Evolutionary conservation across 2,888 invertebrate genomes (phyloP), one percentile per base, ranked within the genome.

Genomic region (Sussaba pulchella): DNA sequence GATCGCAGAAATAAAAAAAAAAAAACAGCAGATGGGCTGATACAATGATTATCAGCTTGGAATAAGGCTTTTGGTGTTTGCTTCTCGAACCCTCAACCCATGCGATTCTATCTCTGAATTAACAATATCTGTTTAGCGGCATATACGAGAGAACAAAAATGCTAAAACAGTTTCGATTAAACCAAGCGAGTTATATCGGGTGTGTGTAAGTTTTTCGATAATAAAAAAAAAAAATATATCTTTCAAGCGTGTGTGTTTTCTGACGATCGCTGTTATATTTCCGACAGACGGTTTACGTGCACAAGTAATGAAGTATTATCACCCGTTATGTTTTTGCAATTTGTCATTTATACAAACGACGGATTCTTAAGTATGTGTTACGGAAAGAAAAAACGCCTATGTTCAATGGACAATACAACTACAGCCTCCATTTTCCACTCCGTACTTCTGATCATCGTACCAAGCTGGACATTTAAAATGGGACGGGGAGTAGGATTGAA

Each of bases 1-100:
- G 67, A 75, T 69, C 50, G 75, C 43, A 61, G 50, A 69, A 75
- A 69, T 41, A 17, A 69, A 61, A 41, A 69, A 75, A 69, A 26
- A 17, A 69, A 61, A 45, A 75, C 71, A 45, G 72, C 54, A 59
- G 66, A 57, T 66, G 75, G 10, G 50, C 52, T 45, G 71, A 71
- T 66, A 47, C 21, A 21, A 70, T 52, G 57, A 78, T 69, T 52
- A 50, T 73, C 78, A 52, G 64, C 67, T 69, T 39, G 69, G 78
- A 71, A 79, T 79, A 79, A 79, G 79, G 75, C 79, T 75, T 70
- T 19, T 70, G 70, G 79, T 74, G 79, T 64, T 74, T 72, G 59
- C 41, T 74, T 47, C 43, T 70, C 41, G 47, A 64, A 63, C 69
- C 64, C 64, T 59, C 64, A 66, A 78, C 70, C 47, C 50, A 59